phyloP scores from a whole-genome alignment of 23 tunicate genomes.

The Corella eumyota region DNA sequence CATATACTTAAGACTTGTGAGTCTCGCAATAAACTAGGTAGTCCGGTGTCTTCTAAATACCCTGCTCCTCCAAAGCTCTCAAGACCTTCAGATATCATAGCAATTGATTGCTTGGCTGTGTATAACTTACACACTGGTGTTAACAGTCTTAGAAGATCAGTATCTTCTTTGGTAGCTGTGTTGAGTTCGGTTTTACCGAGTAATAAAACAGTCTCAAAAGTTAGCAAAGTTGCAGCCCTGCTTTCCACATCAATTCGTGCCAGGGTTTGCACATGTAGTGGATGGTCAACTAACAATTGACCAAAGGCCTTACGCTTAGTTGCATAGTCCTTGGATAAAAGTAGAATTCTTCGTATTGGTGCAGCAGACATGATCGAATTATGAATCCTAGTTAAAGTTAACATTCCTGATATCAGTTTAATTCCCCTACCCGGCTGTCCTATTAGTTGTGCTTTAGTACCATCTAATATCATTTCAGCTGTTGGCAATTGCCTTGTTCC shows the following conservation, averaged over 20 bases:
- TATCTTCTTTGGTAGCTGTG: conserved; percentile 8
- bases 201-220: conserved; percentile 60
- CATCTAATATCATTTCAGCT: conserved; percentile 79
- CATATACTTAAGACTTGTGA: conserved; percentile 92
- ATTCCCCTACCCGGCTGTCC: conserved; percentile 60
- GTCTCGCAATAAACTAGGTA: conserved; percentile 69
- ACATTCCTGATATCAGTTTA: conserved; percentile 62
- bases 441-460: conserved; percentile 60
- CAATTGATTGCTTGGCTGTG: conserved; percentile 76
- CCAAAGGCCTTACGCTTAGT: conserved; percentile 63
- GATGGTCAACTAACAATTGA: conserved; percentile 25
- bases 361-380: conserved; percentile 44
- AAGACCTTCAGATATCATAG: conserved; percentile 70
- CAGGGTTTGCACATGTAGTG: conserved; percentile 77
- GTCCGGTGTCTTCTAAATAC: conserved; percentile 83
- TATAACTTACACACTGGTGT: conserved; percentile 77
- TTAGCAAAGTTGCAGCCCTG: conserved; percentile 58
- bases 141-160: conserved; percentile 40
- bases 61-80: conserved; percentile 97
- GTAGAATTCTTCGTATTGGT: conserved; percentile 43
- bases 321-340: conserved; percentile 68
- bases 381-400: conserved; percentile 78
- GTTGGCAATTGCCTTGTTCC: conserved; percentile 97
- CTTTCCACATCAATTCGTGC: conserved; percentile 83
- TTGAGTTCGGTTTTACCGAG: conserved; percentile 48